Base-by-base conservation (phyloP, 2,113 vertebrate genomes). In the Cephalopholis sonnerati region DNA sequence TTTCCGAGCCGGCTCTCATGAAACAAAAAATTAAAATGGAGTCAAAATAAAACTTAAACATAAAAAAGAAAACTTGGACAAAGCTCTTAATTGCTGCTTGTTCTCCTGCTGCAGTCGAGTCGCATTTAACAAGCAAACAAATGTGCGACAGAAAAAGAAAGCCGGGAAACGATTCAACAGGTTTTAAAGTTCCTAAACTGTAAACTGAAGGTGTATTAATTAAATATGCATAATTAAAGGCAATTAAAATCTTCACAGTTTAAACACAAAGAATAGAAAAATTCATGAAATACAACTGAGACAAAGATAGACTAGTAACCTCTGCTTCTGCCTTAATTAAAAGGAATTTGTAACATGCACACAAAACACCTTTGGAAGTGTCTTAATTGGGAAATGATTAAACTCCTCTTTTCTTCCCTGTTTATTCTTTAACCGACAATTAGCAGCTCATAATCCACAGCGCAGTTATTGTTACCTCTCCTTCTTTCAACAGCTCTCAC, bases 311-410 rank as follows among this genome's bases (percentile, higher is more conserved):
- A 92, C 59, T 17, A 29, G 55, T 84, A 87, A 85, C 89, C 78
- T 92, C 58, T 81, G 77, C 77, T 76, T 84, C 57, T 46, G 80
- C 78, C 32, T 73, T 92, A 92, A 93, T 90, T 89, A 88, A 87
- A 88, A 75, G 79, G 74, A 91, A 87, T 74, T 77, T 64, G 70
- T 68, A 85, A 87, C 84, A 73, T 62, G 81, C 87, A 82, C 87
- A 66, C 64, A 81, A 83, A 85, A 87, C 89, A 88, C 85, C 91
- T 90, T 77, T 81, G 75, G 55, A 87, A 84, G 86, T 70, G 57
- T 72, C 77, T 91, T 94, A 93, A 95, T 93, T 93, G 87, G 77
- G 59, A 92, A 90, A 90, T 90, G 85, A 94, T 92, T 93, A 87
- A 93, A 94, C 67, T 89, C 85, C 59, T 80, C 77, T 89, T 79